Evolutionary conservation across 1,140 invertebrate species (phyloP), one percentile per base, ranked within the genome.

Genomic region (Eciton burchellii): DNA sequence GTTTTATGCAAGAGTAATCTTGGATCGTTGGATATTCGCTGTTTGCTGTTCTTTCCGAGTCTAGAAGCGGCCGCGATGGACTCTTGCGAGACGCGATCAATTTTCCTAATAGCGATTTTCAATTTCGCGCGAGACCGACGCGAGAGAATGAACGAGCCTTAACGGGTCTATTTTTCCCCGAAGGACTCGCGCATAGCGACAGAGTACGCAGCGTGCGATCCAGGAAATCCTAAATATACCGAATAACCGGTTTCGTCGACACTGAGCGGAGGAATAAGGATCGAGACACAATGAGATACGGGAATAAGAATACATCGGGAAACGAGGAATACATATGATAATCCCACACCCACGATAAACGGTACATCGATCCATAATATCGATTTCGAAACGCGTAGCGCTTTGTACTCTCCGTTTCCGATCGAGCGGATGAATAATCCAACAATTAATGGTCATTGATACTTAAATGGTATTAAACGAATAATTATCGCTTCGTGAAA

Each of bases 201-300:
- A 79, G 41, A 43, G 21, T 43, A 65, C 43, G 19, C 41, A 54
- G 29, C 12, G 49, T 16, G 21, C 49, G 63, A 57, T 79, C 24
- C 63, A 79, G 63, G 63, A 79, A 79, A 79, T 79, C 52, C 63
- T 79, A 79, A 79, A 79, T 79, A 79, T 70, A 79, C n/a, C 49
- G 63, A 79, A 45, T 79, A 79, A 79, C 74, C 74, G 74, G 74
- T 79, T 79, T 79, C 24, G 49, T 68, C 49, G 62, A 26, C 16
- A 29, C 35, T 6, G 12, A 29, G 21, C 26, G 24, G 56, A 56
- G 56, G 47, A 79, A 79, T 56, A 57, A 70, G 16, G 35, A 79
- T 57, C 63, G 41, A 43, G 41, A 68, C 21, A 68, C 21, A 66
- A 65, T 65, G 16, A 66, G 29, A 1, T 29, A 66, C 43, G 68